Percentiles rank a stretch among this genome's conserved stretches.
Evolutionary conservation across 2,797 vertebrate genomes (phyloP).

Genomic region (Onychomys arenicola): DNA sequence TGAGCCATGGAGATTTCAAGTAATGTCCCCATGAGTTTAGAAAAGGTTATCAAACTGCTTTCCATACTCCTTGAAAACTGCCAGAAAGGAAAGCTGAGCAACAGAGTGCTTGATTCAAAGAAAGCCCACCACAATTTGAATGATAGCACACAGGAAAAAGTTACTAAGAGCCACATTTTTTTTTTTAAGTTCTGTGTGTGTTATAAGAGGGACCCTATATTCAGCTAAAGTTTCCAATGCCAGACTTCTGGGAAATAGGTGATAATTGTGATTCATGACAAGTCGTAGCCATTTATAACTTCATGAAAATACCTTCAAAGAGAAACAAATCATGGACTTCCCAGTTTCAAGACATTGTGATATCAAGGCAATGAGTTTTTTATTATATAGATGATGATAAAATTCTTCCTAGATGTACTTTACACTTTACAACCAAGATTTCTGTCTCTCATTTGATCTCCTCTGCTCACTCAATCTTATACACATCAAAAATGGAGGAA

Average conservation of each 20-base stretch:
- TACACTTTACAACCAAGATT: neutral
- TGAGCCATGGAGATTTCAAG: constrained; percentile 17
- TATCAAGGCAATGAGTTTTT: neutral
- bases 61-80: constrained; percentile 25
- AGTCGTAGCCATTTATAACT: neutral
- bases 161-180: neutral
- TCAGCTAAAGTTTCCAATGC: neutral
- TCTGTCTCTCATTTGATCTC: neutral
- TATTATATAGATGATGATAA: constrained; percentile 16
- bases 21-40: constrained; percentile 23
- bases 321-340: neutral
- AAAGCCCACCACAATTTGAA: neutral
- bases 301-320: neutral
- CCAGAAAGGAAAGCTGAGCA: neutral
- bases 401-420: neutral
- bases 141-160: neutral
- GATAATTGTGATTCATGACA: neutral
- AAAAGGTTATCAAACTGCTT: constrained; percentile 36
- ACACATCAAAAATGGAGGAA: neutral
- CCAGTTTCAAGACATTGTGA: neutral
- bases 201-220: neutral
- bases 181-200: neutral
- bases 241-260: neutral
- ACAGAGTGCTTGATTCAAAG: neutral
- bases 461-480: neutral